Evolutionary conservation across 2,113 vertebrate genomes (phyloP).

Genomic region (Aptenodytes patagonicus): DNA sequence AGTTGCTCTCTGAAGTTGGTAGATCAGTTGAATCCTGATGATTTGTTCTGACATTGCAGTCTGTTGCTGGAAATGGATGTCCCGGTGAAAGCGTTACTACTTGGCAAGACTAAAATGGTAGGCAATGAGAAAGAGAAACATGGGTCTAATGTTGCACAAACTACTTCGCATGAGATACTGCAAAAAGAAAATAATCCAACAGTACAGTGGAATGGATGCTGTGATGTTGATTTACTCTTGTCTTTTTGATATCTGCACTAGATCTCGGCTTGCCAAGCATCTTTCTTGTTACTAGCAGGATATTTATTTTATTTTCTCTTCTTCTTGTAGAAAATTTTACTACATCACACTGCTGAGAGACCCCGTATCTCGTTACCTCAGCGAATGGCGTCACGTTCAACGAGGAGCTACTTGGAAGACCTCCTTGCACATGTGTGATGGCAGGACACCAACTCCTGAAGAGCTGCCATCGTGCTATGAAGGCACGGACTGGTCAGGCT

Average conservation of each 20-base stretch:
- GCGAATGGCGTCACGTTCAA: constrained; percentile 97
- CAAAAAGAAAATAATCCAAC: not conserved
- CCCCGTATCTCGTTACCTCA: constrained; percentile 96
- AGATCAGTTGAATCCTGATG: not conserved
- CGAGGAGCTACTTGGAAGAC: constrained; percentile 98
- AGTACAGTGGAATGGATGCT: not conserved
- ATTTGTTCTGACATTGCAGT: not conserved
- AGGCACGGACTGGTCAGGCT: constrained; percentile 96
- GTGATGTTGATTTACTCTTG: not conserved
- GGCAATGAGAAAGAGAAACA: not conserved
- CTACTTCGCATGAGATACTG: not conserved
- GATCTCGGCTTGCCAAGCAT: not conserved
- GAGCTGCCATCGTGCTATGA: constrained; percentile 97
- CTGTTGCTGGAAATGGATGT: not conserved
- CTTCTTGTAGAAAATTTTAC: constrained; percentile 89
- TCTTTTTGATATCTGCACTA: not conserved
- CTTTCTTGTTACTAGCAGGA: not conserved
- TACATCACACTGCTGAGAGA: constrained; percentile 97
- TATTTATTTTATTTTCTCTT: constrained; percentile 2
- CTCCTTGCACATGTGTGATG: constrained; percentile 97
- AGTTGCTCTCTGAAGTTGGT: not conserved
- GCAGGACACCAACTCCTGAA: constrained; percentile 92
- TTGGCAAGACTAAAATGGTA: not conserved
- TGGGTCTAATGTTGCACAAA: not conserved
- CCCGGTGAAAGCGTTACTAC: not conserved